These are phyloP conservation scores for Ahaetulla prasina DNA, from an alignment of 2,113 vertebrate genomes.

Conservation along the genomic window DNA sequence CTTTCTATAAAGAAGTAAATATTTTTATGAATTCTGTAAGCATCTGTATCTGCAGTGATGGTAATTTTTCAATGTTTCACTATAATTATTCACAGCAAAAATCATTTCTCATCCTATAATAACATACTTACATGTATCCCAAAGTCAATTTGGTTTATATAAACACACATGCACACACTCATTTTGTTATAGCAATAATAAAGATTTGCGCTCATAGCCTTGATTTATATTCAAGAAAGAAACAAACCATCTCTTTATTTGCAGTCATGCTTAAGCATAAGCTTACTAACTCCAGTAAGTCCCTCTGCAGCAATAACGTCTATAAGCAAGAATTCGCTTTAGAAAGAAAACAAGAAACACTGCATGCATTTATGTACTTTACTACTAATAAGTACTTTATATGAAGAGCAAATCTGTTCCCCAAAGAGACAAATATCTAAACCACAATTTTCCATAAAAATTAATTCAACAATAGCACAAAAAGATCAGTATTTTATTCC, in stretches of 20 bases:
- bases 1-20: not conserved
- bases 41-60: not conserved
- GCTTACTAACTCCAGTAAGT: slow-evolving; percentile 10
- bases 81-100: not conserved
- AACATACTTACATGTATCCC: not conserved
- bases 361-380: not conserved
- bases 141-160: not conserved
- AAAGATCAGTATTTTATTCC: not conserved
- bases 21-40: not conserved
- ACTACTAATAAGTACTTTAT: not conserved
- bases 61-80: not conserved
- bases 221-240: not conserved
- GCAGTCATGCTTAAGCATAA: not conserved
- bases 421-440: not conserved
- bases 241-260: not conserved
- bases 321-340: slow-evolving; percentile 6
- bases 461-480: not conserved
- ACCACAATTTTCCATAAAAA: slow-evolving; percentile 1
- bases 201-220: not conserved
- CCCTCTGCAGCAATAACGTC: slow-evolving; percentile 15
- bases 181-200: slow-evolving; percentile 8
- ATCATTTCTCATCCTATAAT: not conserved
- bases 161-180: not conserved
- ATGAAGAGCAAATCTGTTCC: slow-evolving; percentile 8
- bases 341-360: slow-evolving; percentile 8